phyloP scores from a whole-genome alignment of 2,797 vertebrate genomes.

The Amblyraja radiata region DNA sequence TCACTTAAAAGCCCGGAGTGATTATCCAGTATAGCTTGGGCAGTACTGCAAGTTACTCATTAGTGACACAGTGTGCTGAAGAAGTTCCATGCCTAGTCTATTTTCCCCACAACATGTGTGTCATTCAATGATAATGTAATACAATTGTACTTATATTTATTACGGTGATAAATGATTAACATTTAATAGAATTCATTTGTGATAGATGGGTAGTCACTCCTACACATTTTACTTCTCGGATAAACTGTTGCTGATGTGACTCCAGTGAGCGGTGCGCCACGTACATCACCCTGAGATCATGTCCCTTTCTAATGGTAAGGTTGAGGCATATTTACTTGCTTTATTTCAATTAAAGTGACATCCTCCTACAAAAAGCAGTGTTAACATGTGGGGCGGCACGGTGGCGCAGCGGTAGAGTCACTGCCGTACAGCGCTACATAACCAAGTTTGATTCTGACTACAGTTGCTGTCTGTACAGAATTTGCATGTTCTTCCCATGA shows the following conservation, averaged over 20 bases:
- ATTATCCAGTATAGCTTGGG: conserved; percentile 72
- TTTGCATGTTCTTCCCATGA: too few relatives aligned
- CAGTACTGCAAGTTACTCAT: conserved; percentile 48
- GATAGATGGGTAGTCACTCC: neutral
- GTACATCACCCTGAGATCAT: neutral
- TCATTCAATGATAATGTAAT: neutral
- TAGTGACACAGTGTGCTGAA: neutral
- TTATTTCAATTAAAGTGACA: neutral
- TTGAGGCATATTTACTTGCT: neutral
- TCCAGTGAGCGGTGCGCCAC: neutral
- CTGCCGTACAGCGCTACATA: too few relatives aligned
- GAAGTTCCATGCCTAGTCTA: neutral
- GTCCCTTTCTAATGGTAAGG: neutral
- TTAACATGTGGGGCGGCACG: neutral
- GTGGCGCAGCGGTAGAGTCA: too few relatives aligned
- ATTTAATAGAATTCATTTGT: neutral
- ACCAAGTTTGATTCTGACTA: too few relatives aligned
- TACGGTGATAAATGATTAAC: neutral
- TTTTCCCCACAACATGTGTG: neutral
- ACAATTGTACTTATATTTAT: neutral
- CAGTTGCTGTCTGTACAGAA: too few relatives aligned
- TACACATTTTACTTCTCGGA: neutral
- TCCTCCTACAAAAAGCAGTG: too few relatives aligned
- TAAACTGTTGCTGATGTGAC: neutral
- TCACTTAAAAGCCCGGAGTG: conserved; percentile 69